Evolutionary conservation across 2,113 vertebrate genomes (phyloP).

Genomic region (Grus americana): DNA sequence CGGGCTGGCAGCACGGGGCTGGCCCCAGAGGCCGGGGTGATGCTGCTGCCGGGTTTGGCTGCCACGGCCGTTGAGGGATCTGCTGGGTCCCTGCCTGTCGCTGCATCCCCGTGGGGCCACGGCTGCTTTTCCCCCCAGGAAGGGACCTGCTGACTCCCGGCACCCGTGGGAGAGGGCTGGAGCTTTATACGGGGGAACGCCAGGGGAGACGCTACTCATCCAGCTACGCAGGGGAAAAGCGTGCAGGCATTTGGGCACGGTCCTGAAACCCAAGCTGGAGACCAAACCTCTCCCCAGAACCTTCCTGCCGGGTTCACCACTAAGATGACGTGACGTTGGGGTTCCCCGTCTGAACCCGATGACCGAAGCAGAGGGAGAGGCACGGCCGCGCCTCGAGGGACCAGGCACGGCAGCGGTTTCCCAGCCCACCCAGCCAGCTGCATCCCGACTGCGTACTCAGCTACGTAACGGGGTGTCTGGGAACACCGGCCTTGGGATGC

Average conservation of each 20-base stretch:
- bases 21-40: fast-evolving
- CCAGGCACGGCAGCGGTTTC: fast-evolving
- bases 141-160: neutral
- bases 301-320: neutral
- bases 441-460: neutral
- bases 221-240: neutral
- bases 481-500: fast-evolving
- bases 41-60: fast-evolving
- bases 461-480: fast-evolving
- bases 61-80: neutral
- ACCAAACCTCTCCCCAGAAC: neutral
- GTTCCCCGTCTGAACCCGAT: fast-evolving
- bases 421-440: fast-evolving
- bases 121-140: neutral
- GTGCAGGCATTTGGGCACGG: fast-evolving
- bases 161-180: neutral
- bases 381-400: fast-evolving
- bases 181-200: fast-evolving
- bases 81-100: neutral
- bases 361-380: neutral
- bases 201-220: neutral
- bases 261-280: neutral
- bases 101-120: neutral
- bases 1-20: neutral
- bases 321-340: fast-evolving